phyloP scores from a whole-genome alignment of 2,888 invertebrate species.

The Agriopis aurantiaria region DNA sequence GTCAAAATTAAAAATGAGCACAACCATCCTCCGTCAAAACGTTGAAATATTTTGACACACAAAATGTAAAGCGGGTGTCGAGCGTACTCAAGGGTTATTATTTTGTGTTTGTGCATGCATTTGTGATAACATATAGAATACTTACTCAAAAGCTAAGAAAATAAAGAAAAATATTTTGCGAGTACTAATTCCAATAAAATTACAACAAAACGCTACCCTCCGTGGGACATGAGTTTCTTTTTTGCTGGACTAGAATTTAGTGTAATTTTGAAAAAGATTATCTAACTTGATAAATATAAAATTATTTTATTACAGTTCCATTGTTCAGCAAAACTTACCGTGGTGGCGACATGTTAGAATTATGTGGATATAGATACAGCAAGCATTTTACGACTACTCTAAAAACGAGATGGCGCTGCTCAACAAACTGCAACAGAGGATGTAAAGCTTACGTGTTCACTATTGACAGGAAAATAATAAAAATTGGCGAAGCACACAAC shows the following conservation, averaged over 20 bases:
- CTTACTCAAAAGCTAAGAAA: too few relatives aligned
- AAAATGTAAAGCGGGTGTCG: too few relatives aligned
- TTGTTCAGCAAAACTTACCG: background rate
- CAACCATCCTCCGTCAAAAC: conserved; percentile 29
- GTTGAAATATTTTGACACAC: background rate
- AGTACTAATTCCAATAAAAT: too few relatives aligned
- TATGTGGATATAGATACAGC: background rate
- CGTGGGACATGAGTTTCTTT: too few relatives aligned
- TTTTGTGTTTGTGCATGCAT: too few relatives aligned
- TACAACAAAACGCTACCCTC: too few relatives aligned
- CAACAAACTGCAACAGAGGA: conserved; percentile 1
- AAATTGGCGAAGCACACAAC: background rate
- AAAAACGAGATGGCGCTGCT: conserved; percentile 11
- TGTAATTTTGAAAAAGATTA: background rate
- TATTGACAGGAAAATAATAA: background rate
- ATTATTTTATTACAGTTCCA: background rate
- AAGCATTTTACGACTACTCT: background rate
- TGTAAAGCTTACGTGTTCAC: conserved; percentile 5
- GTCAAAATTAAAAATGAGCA: conserved; percentile 35
- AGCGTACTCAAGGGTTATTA: too few relatives aligned
- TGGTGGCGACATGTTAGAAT: background rate
- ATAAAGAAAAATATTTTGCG: too few relatives aligned
- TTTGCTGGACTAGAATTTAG: too few relatives aligned
- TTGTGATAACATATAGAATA: too few relatives aligned
- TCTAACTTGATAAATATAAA: background rate